Evolutionary conservation across 2,888 invertebrate genomes (phyloP), one percentile per base, ranked within the genome.

Genomic region (Luperina testacea): DNA sequence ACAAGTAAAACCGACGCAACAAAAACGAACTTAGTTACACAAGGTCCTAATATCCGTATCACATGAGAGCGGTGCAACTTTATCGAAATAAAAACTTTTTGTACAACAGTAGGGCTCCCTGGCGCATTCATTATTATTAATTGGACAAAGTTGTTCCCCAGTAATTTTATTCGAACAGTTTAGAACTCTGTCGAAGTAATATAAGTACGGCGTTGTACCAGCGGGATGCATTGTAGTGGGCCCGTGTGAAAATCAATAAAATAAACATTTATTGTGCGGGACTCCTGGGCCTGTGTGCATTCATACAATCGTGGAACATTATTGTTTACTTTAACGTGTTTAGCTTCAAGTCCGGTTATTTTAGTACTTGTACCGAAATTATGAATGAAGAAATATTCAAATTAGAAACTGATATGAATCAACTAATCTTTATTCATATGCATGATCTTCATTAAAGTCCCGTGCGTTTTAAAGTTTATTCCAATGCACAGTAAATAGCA

Each of bases 181-280:
- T 93, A 90, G 95, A 92, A 94, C 95, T 92, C 84, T 95, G 92
- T 94, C 94, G 82, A 89, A 92, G 90, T 93, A 92, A 92, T 82
- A 87, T 80, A 75, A 81, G 78, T 78, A 76, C 77, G 65, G 75
- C 81, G 88, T 91, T 91, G 89, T 90, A 93, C 92, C 91, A 91
- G 90, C 83, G 90, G 92, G 92, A 92, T 94, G 93, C 93, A 95
- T 94, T 94, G 93, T 94, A 90, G 86, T 88, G 88, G 87, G 89
- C 89, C 92, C 96, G 95, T 97, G 96, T 95, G 96, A 96, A 96
- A 96, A 96, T 96, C 95, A 92, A 96, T 96, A 96, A 93, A 95
- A 96, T 95, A 96, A 96, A 96, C 94, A 95, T 95, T 94, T 93
- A 94, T 93, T 92, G 91, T 92, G 91, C 61, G 57, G 90, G 91